Evolutionary conservation across 53 echinoderm and acorn worm genomes (phyloP).

Genomic region (Temnopleurus reevesii): DNA sequence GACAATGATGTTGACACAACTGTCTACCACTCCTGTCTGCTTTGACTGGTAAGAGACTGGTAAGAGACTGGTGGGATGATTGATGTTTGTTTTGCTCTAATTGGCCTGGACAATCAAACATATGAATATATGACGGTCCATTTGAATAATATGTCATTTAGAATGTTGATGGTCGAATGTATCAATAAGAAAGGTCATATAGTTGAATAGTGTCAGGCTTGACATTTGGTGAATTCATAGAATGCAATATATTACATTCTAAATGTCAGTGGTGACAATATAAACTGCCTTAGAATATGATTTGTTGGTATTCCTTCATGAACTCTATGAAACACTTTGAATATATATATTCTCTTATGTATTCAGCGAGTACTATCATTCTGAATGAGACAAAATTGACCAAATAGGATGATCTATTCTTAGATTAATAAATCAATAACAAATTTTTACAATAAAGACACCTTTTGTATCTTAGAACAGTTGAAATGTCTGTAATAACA

Average conservation of each 20-base stretch:
- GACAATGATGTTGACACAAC: constrained; percentile 32
- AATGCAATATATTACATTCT: no score
- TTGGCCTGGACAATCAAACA: not conserved
- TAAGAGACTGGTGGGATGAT: not conserved
- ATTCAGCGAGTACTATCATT: no score
- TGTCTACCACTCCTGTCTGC: constrained; percentile 13
- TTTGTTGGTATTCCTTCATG: not conserved
- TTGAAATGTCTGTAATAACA: no score
- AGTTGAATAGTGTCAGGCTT: not conserved
- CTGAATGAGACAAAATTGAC: no score
- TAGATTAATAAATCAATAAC: no score
- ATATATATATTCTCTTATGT: no score
- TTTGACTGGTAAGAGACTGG: not conserved
- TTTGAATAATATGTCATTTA: not conserved
- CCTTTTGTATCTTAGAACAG: no score
- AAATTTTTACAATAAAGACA: no score
- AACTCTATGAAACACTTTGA: no score
- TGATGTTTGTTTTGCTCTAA: not conserved
- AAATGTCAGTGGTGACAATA: not conserved
- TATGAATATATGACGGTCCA: not conserved
- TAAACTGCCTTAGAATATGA: not conserved
- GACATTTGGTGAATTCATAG: not conserved
- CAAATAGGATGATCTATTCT: no score
- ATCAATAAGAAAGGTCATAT: not conserved
- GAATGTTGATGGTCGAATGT: not conserved